Percentiles rank a stretch among this genome's conserved stretches.
phyloP scores from a whole-genome alignment of 2,113 vertebrate species.

The Gambusia holbrooki region DNA sequence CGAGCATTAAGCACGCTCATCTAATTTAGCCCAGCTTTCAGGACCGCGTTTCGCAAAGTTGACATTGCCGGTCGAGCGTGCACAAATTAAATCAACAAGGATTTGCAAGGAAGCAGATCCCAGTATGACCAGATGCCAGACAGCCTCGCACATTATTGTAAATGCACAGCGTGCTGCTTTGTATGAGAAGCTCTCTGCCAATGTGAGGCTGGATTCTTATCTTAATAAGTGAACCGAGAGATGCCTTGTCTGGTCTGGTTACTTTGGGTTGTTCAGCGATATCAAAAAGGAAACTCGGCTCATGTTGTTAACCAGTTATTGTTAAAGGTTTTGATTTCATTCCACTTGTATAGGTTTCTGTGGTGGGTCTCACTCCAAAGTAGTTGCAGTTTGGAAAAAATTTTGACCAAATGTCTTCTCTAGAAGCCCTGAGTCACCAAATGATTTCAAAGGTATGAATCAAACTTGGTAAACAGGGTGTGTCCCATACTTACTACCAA shows the following conservation, averaged over 20 bases:
- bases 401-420: not conserved
- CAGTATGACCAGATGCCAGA: not conserved
- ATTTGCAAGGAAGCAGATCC: constrained; percentile 24
- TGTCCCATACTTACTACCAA: constrained; percentile 24
- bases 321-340: not conserved
- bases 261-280: constrained; percentile 63
- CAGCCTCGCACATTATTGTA: not conserved
- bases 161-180: constrained; percentile 14
- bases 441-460: constrained; percentile 4
- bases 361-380: not conserved
- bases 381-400: not conserved
- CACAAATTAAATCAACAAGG: constrained; percentile 35
- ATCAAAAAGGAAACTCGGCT: constrained; percentile 30
- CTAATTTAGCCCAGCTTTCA: constrained; percentile 6
- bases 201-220: not conserved
- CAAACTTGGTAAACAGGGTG: constrained; percentile 25
- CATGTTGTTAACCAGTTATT: not conserved
- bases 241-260: constrained; percentile 37
- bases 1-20: constrained; percentile 35
- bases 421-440: not conserved
- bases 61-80: constrained; percentile 28
- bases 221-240: not conserved
- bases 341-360: not conserved
- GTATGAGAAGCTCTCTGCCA: not conserved
- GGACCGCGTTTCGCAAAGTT: constrained; percentile 9